Evolutionary conservation across 2,888 invertebrate species (phyloP).

Genomic region (Drosophila maculinotata): DNA sequence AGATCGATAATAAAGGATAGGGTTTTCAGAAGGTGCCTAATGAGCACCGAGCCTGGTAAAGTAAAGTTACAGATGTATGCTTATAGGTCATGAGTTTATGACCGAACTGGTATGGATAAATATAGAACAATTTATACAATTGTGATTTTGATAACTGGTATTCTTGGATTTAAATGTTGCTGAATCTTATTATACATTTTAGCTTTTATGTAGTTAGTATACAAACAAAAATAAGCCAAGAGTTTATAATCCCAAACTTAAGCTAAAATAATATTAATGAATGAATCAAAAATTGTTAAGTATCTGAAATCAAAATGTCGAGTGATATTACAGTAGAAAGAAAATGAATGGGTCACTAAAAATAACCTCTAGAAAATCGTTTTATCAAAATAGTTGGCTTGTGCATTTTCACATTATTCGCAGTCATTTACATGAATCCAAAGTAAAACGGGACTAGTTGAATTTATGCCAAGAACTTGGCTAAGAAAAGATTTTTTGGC

Average conservation of each 20-base stretch:
- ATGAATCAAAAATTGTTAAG: too few species aligned
- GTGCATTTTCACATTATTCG: constrained; percentile 10
- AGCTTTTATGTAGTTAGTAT: too few species aligned
- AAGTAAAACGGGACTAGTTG: constrained; percentile 16
- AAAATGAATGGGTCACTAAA: too few species aligned
- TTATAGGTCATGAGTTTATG: not conserved
- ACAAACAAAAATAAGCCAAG: too few species aligned
- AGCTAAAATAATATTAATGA: too few species aligned
- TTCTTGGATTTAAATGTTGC: too few species aligned
- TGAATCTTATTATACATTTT: too few species aligned
- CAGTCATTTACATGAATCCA: constrained; percentile 17
- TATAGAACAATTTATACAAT: not conserved
- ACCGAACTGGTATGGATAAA: not conserved
- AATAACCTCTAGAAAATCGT: too few species aligned
- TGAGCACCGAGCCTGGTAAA: constrained; percentile 3
- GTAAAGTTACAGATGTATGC: constrained; percentile 6
- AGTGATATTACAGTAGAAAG: too few species aligned
- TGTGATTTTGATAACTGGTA: too few species aligned
- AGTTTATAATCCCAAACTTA: too few species aligned
- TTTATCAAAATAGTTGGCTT: not conserved
- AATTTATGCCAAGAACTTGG: constrained; percentile 52
- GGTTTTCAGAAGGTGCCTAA: constrained; percentile 1
- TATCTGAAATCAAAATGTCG: too few species aligned
- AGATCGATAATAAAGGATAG: constrained; percentile 45
- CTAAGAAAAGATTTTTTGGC: constrained; percentile 52